A percentile compares a stretch with the other conserved stretches of the same genome.
phyloP scores from a whole-genome alignment of 2,797 vertebrate species.

The Anomalospiza imberbis region DNA sequence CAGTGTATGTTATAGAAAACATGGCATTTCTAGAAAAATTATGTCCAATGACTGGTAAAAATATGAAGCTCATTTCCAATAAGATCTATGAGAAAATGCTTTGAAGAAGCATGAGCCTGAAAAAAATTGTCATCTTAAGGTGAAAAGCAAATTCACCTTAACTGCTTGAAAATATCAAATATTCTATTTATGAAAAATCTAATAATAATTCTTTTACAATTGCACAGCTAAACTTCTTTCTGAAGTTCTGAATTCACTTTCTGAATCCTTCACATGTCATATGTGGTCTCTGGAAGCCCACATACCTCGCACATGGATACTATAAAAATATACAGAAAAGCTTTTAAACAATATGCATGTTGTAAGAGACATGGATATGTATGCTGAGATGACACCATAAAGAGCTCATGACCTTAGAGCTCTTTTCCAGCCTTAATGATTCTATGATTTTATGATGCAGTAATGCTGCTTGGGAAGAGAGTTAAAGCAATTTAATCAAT shows the following conservation, averaged over 20 bases:
- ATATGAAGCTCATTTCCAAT: not conserved
- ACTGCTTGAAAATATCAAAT: not conserved
- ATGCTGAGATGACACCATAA: not conserved
- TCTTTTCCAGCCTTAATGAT: not conserved
- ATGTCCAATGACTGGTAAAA: not conserved
- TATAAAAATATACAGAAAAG: not conserved
- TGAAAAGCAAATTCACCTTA: not conserved
- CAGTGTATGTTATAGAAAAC: not conserved
- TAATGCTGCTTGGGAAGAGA: not conserved
- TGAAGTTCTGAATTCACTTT: not conserved
- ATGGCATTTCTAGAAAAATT: not conserved
- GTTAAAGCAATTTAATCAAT: not conserved
- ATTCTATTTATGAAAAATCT: not conserved
- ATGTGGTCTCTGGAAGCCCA: not conserved
- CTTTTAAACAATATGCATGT: not conserved
- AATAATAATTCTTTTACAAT: not conserved
- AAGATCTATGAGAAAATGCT: not conserved
- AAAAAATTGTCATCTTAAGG: not conserved
- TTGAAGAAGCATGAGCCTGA: not conserved
- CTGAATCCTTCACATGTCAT: not conserved
- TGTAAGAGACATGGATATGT: not conserved
- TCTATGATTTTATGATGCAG: not conserved
- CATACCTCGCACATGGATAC: not conserved
- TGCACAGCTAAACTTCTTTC: not conserved
- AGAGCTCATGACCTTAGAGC: not conserved